These are phyloP conservation scores for Blastobasis lacticolella DNA, from an alignment of 2,888 invertebrate genomes.

Conservation along the genomic window DNA sequence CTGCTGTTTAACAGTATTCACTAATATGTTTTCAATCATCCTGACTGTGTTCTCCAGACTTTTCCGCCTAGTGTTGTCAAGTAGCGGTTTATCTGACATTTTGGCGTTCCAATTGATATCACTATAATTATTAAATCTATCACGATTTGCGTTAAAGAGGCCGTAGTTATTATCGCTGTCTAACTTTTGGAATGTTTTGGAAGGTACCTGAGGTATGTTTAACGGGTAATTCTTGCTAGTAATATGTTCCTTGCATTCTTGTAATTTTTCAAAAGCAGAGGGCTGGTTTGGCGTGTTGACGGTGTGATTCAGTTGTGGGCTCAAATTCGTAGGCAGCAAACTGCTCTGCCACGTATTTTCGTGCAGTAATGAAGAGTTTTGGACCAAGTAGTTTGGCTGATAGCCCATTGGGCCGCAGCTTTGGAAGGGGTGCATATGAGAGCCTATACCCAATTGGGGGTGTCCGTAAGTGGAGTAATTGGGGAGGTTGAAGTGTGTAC, in stretches of 20 bases:
- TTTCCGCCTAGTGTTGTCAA: constrained; percentile 35
- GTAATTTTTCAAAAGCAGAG: constrained; percentile 19
- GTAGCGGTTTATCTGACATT: constrained; percentile 19
- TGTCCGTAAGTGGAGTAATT: constrained; percentile 37
- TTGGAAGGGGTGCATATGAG: constrained; percentile 34
- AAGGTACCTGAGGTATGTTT: constrained; percentile 40
- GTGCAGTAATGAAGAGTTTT: constrained; percentile 23
- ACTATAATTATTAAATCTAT: constrained; percentile 16
- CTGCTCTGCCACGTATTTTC: constrained; percentile 34
- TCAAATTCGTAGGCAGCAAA: constrained; percentile 44
- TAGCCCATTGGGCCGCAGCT: constrained; percentile 36
- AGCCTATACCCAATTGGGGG: constrained; percentile 27
- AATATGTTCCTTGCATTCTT: constrained; percentile 9
- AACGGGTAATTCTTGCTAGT: constrained; percentile 22
- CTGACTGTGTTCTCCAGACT: constrained; percentile 54
- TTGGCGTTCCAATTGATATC: constrained; percentile 4
- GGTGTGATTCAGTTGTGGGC: constrained; percentile 30
- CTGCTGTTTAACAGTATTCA: constrained; percentile 18
- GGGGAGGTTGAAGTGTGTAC: constrained; percentile 35
- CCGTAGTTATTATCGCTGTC: constrained; percentile 2
- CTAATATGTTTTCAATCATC: constrained; percentile 50
- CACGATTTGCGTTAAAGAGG: constrained; percentile 7
- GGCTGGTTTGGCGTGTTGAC: constrained; percentile 18
- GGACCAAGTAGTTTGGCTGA: constrained; percentile 27
- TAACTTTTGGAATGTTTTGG: constrained; percentile 29